Conservation (phyloP, 2,797 vertebrate genomes). For the Salarias fasciatus region DNA sequence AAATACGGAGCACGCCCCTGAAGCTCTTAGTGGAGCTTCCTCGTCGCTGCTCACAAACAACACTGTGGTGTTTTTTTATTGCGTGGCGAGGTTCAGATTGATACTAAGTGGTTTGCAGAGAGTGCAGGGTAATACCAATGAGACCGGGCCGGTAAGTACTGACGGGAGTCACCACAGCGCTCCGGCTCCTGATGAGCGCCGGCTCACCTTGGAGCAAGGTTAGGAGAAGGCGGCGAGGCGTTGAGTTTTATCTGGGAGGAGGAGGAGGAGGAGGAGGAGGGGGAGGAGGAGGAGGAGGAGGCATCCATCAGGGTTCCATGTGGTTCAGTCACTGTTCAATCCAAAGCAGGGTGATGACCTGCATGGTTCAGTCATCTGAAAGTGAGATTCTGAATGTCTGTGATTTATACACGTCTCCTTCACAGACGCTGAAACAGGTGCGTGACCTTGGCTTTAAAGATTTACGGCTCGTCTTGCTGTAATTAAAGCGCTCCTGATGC, state of each 20-base stretch:
- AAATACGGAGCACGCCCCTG: neutral
- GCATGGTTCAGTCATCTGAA: too few species aligned
- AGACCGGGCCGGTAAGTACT: constrained; percentile 36
- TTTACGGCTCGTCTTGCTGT: too few species aligned
- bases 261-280: too few species aligned
- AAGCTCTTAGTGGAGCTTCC: constrained; percentile 3
- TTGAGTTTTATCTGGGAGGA: too few species aligned
- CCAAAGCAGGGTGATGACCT: too few species aligned
- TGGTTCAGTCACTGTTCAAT: too few species aligned
- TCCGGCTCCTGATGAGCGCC: constrained; percentile 12
- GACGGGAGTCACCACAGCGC: constrained; percentile 30
- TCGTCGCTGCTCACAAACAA: constrained; percentile 30
- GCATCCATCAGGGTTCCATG: too few species aligned
- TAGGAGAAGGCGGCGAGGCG: constrained; percentile 10
- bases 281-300: too few species aligned
- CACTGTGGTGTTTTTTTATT: constrained; percentile 34
- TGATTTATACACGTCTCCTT: too few species aligned
- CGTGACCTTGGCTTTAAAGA: constrained; percentile 15
- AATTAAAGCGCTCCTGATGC: too few species aligned
- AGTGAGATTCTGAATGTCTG: too few species aligned
- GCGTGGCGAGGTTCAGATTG: constrained; percentile 35
- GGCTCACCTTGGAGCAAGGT: constrained; percentile 57
- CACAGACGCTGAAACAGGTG: neutral
- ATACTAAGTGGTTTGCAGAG: constrained; percentile 54
- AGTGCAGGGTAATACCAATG: constrained; percentile 48